Conservation (phyloP, 2,113 vertebrate species). For the Paradoxurus hermaphroditus region DNA sequence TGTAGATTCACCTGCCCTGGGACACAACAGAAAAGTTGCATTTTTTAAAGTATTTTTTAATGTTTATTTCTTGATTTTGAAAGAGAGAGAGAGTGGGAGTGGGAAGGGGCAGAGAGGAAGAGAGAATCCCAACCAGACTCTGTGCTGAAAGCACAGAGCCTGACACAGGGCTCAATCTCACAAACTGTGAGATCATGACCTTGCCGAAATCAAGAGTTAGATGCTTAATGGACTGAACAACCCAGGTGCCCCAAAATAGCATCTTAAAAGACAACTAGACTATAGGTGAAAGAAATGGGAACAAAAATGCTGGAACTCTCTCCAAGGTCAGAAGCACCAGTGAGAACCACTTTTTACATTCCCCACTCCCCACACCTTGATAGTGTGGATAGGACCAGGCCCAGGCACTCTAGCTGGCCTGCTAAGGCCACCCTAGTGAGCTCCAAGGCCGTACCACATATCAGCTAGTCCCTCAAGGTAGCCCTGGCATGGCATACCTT, state of each 20-base stretch:
- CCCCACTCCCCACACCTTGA: neutral
- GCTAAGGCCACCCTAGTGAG: neutral
- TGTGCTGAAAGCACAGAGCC: no score
- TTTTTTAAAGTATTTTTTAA: no score
- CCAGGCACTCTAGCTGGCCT: neutral
- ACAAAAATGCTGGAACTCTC: neutral
- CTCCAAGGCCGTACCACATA: neutral
- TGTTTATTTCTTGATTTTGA: no score
- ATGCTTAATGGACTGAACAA: no score
- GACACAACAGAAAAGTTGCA: neutral
- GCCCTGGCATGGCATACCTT: neutral
- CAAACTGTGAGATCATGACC: no score
- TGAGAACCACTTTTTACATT: neutral
- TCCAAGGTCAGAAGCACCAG: neutral
- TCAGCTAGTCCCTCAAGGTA: neutral
- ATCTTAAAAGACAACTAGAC: neutral
- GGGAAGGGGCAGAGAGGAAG: no score
- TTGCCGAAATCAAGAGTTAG: no score
- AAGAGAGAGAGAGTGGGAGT: no score
- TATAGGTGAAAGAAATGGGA: neutral
- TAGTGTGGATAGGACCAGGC: neutral
- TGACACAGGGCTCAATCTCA: no score
- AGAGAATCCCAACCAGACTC: no score
- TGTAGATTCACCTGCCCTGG: neutral
- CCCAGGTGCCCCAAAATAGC: neutral